phyloP scores from a whole-genome alignment of 2,888 invertebrate genomes.

The Drosophila picticornis region DNA sequence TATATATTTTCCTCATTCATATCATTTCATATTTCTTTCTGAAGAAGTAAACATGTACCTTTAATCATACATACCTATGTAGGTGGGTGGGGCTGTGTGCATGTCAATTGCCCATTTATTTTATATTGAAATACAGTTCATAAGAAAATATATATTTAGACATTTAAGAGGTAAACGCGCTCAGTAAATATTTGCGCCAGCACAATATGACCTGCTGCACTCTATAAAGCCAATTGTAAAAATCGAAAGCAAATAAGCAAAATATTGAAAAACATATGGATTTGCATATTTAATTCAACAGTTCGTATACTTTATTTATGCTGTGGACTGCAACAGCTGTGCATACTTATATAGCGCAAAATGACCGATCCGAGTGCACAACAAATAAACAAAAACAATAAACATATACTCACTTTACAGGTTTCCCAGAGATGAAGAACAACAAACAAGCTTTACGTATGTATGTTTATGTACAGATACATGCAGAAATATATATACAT shows the following conservation, averaged over 20 bases:
- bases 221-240: conserved; percentile 54
- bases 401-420: conserved; percentile 68
- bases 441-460: conserved; percentile 69
- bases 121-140: conserved; percentile 33
- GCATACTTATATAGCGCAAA: conserved; percentile 49
- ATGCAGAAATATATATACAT: conserved; percentile 38
- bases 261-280: conserved; percentile 18
- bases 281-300: conserved; percentile 54
- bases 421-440: conserved; percentile 67
- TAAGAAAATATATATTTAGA: conserved; percentile 5
- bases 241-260: conserved; percentile 33
- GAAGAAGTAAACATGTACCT: conserved; percentile 28
- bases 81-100: conserved; percentile 47
- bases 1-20: conserved; percentile 19
- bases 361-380: conserved; percentile 45
- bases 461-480: conserved; percentile 31
- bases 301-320: conserved; percentile 50
- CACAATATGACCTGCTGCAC: conserved; percentile 76
- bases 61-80: not conserved
- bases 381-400: conserved; percentile 58
- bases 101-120: conserved; percentile 67
- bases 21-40: conserved; percentile 23
- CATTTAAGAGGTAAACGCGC: conserved; percentile 66
- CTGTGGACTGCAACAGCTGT: conserved; percentile 63
- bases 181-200: conserved; percentile 70